These are phyloP conservation scores for Antechinus stuartii DNA, from an alignment of 2,113 vertebrate genomes.

Conservation along the genomic window DNA sequence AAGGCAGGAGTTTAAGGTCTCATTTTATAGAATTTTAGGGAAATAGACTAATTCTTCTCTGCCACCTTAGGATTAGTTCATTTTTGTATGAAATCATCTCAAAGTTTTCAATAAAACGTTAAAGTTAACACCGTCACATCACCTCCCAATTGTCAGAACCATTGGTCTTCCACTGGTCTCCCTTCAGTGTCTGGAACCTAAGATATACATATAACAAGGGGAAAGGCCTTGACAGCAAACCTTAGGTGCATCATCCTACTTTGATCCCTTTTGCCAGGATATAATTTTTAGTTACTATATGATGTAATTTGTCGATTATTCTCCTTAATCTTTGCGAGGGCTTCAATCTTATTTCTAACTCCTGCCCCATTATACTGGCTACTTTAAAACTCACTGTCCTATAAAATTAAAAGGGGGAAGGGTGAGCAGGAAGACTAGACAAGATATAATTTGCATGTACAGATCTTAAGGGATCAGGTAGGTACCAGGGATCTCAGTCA, in stretches of 20 bases:
- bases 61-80: neutral
- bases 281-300: neutral
- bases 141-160: neutral
- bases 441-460: neutral
- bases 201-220: neutral
- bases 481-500: neutral
- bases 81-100: neutral
- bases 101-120: neutral
- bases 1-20: neutral
- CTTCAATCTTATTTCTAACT: too few species aligned
- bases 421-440: neutral
- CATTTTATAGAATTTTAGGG: neutral
- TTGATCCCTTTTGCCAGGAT: neutral
- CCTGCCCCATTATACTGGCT: neutral
- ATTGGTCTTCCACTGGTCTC: neutral
- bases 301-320: too few species aligned
- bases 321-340: too few species aligned
- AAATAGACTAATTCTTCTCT: neutral
- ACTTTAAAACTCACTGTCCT: neutral
- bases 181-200: neutral
- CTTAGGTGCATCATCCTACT: too few species aligned
- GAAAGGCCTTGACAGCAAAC: too few species aligned
- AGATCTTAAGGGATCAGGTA: neutral
- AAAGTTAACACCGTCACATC: neutral
- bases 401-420: neutral